Base-by-base conservation (phyloP, 2,113 vertebrate species). In the Formicarius rufipectus region DNA sequence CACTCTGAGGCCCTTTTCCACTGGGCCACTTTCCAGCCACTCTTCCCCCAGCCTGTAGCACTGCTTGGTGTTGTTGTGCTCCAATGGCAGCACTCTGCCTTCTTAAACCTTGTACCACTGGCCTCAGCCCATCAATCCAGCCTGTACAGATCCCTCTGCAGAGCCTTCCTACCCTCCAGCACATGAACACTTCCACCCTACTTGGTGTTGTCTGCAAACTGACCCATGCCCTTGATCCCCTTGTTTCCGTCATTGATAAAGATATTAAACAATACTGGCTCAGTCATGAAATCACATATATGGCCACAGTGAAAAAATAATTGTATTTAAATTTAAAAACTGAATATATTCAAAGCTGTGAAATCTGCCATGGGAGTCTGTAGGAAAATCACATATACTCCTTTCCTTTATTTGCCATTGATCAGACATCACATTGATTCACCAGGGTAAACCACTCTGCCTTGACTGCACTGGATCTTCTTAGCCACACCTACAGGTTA, bases 111-210 rank as follows among this genome's bases (percentile, higher is more conserved):
- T 0, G 2, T 7, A 47, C 30, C 55, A 35, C 5, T 33, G 31
- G 21, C 55, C 25, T 55, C 21, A 6, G 28, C 1, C 0, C 25
- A 27, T 23, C 0, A 3, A 40, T 76, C 30, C 69, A 74, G 23
- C 45, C 53, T 30, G n/a, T 8, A 20, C 55, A 62, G 47, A 69
- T 3, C 30, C 30, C 9, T 49, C 55, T 76, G 40, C 30, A 56
- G 47, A 76, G 40, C n/a, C 31, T 49, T 76, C 33, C n/a, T 35
- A 4, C 40, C 30, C 55, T 62, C 25, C 21, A 47, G 55, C 0
- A 55, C 14, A 15, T 31, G 3, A 1, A 19, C 25, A 49, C 21
- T 47, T 25, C 14, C 14, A 49, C 8, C 25, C 21, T 7, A 33
- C 25, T 5, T 23, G 39, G 28, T 68, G 55, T 27, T 23, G 11